A percentile compares a stretch with the other conserved stretches of the same genome.
phyloP scores from a whole-genome alignment of 2,113 vertebrate species.

The Ailuropoda melanoleuca region DNA sequence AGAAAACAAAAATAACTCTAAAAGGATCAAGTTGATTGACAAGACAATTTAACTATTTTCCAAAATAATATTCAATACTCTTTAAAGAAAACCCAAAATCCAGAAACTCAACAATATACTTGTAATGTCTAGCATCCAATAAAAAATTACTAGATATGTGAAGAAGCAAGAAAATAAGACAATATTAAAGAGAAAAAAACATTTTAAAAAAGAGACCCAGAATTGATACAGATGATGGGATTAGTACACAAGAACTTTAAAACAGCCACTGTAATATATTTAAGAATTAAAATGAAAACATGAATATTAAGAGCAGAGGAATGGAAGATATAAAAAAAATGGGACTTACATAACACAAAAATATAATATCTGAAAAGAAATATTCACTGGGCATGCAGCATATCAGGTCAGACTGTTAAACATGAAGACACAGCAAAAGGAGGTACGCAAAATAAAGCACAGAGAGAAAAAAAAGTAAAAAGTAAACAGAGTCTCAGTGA shows the following conservation, averaged over 20 bases:
- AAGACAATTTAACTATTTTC: not conserved
- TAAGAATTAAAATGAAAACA: not conserved
- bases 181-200: not conserved
- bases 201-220: not conserved
- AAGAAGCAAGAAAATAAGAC: not conserved
- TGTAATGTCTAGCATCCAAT: constrained; percentile 42
- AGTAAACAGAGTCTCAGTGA: not conserved
- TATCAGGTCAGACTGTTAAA: not conserved
- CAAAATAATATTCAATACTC: not conserved
- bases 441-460: not conserved
- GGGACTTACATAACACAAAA: not conserved
- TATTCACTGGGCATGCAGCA: not conserved
- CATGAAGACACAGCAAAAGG: not conserved
- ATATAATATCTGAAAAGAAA: not conserved
- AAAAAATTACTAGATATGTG: constrained; percentile 62
- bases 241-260: not conserved
- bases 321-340: not conserved
- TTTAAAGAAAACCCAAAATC: not conserved
- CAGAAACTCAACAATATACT: not conserved
- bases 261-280: not conserved
- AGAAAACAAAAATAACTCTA: not conserved
- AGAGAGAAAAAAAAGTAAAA: not conserved
- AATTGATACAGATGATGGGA: not conserved
- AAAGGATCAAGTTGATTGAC: not conserved
- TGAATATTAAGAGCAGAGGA: not conserved